These are phyloP conservation scores for Leptatherina wallacei DNA, from an alignment of 2,797 vertebrate species.

Conservation along the genomic window DNA sequence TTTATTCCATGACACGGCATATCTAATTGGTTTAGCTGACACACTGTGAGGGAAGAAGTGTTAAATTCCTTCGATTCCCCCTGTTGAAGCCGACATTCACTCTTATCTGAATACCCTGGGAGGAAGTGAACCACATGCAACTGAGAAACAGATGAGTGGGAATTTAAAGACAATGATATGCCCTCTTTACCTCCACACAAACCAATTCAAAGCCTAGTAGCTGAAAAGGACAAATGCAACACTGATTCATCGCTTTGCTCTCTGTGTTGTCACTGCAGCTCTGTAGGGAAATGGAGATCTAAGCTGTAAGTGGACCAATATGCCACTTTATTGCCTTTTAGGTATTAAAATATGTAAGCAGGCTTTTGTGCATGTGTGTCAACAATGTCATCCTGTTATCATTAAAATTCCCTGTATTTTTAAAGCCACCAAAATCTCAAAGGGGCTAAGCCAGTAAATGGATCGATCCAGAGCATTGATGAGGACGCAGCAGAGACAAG, in stretches of 20 bases:
- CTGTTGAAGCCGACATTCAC: slow-evolving; percentile 22
- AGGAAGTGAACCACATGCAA: slow-evolving; percentile 8
- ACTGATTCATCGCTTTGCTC: slow-evolving; percentile 31
- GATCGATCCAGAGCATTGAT: slow-evolving; percentile 51
- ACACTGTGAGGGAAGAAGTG: slow-evolving; percentile 42
- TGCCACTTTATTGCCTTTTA: slow-evolving; percentile 48
- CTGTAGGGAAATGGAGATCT: slow-evolving; percentile 40
- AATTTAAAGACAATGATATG: slow-evolving; percentile 35
- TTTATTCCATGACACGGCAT: slow-evolving; percentile 66
- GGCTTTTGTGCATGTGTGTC: slow-evolving; percentile 33
- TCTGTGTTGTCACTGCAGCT: slow-evolving; percentile 25
- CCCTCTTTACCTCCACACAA: slow-evolving; percentile 27
- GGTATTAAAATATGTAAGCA: slow-evolving; percentile 11
- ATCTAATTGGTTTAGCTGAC: slow-evolving; percentile 67
- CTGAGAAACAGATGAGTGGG: slow-evolving; percentile 3
- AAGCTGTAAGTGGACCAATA: slow-evolving; percentile 32
- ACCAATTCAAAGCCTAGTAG: slow-evolving; percentile 25
- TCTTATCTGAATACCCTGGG: slow-evolving; percentile 26
- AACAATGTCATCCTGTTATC: slow-evolving; percentile 33
- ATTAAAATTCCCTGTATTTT: slow-evolving; percentile 37
- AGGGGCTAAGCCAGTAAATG: slow-evolving; percentile 18
- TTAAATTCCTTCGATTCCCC: slow-evolving; percentile 41
- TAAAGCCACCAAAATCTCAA: slow-evolving; percentile 32
- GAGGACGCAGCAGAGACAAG: slow-evolving; percentile 57
- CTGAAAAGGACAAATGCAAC: slow-evolving; percentile 35